Conservation (phyloP, 1,140 invertebrate species). For the Hycleus phaleratus region DNA sequence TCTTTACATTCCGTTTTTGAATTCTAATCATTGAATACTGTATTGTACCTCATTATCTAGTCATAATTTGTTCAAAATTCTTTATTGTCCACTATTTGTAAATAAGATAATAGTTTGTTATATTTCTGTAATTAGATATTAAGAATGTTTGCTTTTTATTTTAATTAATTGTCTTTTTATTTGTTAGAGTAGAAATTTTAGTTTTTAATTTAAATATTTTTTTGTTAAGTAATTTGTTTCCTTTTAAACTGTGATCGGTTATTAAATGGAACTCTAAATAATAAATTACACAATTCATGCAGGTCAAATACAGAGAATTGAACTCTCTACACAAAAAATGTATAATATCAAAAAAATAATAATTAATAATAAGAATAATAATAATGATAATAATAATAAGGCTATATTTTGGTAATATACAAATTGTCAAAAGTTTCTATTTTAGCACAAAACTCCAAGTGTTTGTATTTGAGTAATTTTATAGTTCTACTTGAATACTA, state of each 20-base stretch:
- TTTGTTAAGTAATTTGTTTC: conserved; percentile 7
- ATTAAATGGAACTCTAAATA: background rate
- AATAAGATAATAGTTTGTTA: conserved; percentile 11
- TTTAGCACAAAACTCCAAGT: conserved; percentile 33
- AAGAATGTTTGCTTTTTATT: background rate
- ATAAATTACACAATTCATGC: conserved; percentile 3
- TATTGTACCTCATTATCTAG: conserved; percentile 15
- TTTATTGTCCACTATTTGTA: conserved; percentile 9
- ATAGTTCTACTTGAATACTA: conserved; percentile 14
- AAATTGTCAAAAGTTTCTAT: conserved; percentile 33
- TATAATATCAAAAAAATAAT: conserved; percentile 23
- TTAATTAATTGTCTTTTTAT: conserved; percentile 6
- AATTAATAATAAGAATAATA: background rate
- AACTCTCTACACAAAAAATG: conserved; percentile 32
- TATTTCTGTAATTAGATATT: background rate
- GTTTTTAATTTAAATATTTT: background rate
- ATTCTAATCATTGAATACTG: conserved; percentile 3
- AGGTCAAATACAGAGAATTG: conserved; percentile 32
- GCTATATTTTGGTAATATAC: conserved; percentile 35
- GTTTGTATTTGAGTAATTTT: conserved; percentile 18
- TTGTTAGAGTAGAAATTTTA: conserved; percentile 11
- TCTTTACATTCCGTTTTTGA: conserved; percentile 20
- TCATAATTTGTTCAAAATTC: conserved; percentile 12
- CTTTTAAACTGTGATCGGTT: conserved; percentile 27
- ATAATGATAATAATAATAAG: conserved; percentile 12